Base-by-base conservation (phyloP, 2,113 vertebrate genomes). In the Seriola rivoliana region DNA sequence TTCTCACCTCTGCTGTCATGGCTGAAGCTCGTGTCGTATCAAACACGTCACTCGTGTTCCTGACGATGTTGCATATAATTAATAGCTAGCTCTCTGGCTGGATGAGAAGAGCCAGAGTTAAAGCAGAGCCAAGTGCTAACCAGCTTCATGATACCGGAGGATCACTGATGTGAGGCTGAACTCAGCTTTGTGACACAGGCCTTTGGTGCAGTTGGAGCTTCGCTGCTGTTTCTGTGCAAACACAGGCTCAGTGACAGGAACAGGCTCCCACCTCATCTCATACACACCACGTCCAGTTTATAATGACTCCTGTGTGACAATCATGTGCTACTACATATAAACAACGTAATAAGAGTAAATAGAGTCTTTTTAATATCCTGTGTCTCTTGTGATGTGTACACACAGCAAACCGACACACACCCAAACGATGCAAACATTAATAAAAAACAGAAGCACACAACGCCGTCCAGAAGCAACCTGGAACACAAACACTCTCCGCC, bases 401-500 rank as follows among this genome's bases (percentile, higher is more conserved):
- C 71, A 87, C 68, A 42, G 71, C 88, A 90, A 64, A 85, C 84
- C 2, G 13, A 72, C 78, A 73, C 79, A 81, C 79, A 64, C 86
- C 67, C 81, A n/a, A 34, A 82, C 66, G 82, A 72, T 3, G 25
- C 71, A 67, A 78, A 82, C 76, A 83, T 9, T 2, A 55, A 46
- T 0, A 32, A 70, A 70, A 75, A 23, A 64, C 44, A 66, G 7
- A 55, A 54, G 57, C 71, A 32, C 21, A 57, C 57, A 2, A 1
- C 36, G 5, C 17, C 1, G 4, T 62, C 55, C 44, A 68, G 36
- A 70, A 72, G 11, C 65, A 68, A 81, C 40, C 3, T 8, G 59
- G 3, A 58, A 40, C 25, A 12, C 42, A 75, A 70, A 80, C 34
- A 16, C 59, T n/a, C 70, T 65, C 68, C 1, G 25, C 58, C 7